Evolutionary conservation across 2,113 vertebrate species (phyloP), one percentile per base, ranked within the genome.

Genomic region (Indri indri): DNA sequence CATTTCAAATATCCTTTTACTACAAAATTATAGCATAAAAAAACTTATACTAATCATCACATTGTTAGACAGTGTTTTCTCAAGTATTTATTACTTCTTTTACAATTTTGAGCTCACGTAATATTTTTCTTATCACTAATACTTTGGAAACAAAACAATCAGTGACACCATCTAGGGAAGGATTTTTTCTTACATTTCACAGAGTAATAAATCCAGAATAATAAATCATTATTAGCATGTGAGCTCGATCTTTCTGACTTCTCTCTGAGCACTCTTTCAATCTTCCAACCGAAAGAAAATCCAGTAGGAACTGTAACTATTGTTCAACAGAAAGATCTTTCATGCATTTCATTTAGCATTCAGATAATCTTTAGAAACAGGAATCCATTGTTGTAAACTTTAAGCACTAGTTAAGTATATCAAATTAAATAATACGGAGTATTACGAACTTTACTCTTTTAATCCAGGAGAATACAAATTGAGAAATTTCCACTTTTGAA

Each of bases 361-460:
- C 80, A 93, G 95, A 97, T 42, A 96, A 97, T 90, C 63, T 77
- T 95, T 92, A 83, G 96, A 97, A 96, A 95, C 17, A 95, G 70
- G 85, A 98, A 97, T 94, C 95, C 45, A 45, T 17, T 42, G 30
- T 77, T 95, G 54, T 47, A 93, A 83, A 84, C 79, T 86, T 93
- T 85, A 95, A 92, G 40, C 77, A 90, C 76, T 88, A 74, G 93
- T 87, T 50, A 97, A 97, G n/a, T 20, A 66, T 9, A 42, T 22
- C 27, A 89, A 93, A 89, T 50, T 27, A 90, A 92, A 93, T 70
- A 71, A 9, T 14, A n/a, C 3, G 10, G 25, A 34, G 8, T 45
- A 25, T 61, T 81, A 86, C 76, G 74, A 82, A 74, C 89, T 0
- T 95, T 82, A 17, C 57, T 52, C 63, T 88, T 89, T 95, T n/a